These are phyloP conservation scores for Epizoanthus rinbou DNA, from an alignment of 92 coral and sea anemone species.

Conservation along the genomic window DNA sequence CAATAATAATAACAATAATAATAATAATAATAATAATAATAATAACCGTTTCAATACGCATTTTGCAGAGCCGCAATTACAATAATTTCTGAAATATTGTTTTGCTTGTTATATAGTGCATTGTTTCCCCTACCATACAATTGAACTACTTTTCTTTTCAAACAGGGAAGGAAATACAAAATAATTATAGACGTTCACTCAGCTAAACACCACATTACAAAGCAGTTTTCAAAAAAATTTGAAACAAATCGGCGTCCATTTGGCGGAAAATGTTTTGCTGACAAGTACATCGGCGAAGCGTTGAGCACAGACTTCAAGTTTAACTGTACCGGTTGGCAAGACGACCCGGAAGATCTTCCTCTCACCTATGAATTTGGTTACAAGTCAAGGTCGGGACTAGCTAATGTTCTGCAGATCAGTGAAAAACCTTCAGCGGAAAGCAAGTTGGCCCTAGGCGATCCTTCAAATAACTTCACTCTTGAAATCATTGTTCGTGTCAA, in stretches of 20 bases:
- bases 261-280: conserved; percentile 31
- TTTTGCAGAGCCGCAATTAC: too few relatives aligned
- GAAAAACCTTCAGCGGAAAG: conserved; percentile 29
- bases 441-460: conserved; percentile 35
- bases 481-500: conserved; percentile 32
- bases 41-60: too few relatives aligned
- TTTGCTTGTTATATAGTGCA: too few relatives aligned
- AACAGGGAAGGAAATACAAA: conserved; percentile 25
- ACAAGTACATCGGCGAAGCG: conserved; percentile 11
- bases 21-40: too few relatives aligned
- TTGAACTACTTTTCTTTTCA: not conserved
- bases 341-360: conserved; percentile 46
- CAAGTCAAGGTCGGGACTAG: conserved; percentile 21
- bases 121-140: too few relatives aligned
- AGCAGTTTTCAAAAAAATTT: not conserved
- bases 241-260: conserved; percentile 23
- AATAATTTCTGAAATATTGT: too few relatives aligned
- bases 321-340: conserved; percentile 52
- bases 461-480: conserved; percentile 32
- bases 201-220: not conserved
- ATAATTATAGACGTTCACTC: not conserved
- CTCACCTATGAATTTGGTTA: conserved; percentile 59
- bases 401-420: conserved; percentile 33
- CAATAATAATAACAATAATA: too few relatives aligned
- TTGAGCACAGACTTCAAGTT: conserved; percentile 25